These are phyloP conservation scores for Echinops telfairi DNA, from an alignment of 2,113 vertebrate genomes.

Conservation along the genomic window DNA sequence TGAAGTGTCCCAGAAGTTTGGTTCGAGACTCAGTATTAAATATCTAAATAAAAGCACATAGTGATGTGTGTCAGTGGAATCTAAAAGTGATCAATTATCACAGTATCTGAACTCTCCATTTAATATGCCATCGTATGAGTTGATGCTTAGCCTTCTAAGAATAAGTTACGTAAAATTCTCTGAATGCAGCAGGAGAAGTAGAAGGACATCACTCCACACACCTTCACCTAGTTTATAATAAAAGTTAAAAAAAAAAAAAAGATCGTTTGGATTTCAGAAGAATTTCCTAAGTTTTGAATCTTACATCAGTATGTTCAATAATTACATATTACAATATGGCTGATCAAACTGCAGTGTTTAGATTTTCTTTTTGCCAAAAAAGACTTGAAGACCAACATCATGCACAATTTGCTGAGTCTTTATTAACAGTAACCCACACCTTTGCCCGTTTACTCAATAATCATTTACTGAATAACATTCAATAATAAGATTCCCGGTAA, in stretches of 20 bases:
- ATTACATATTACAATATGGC: not conserved
- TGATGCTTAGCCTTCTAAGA: slow-evolving; percentile 20
- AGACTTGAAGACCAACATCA: not conserved
- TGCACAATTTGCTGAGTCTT: slow-evolving; percentile 7
- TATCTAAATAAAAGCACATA: slow-evolving; percentile 37
- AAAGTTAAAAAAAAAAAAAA: too few species aligned
- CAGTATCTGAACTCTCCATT: not conserved
- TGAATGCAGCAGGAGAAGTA: slow-evolving; percentile 11
- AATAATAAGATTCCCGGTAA: too few species aligned
- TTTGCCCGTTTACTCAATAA: not conserved
- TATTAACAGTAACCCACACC: not conserved
- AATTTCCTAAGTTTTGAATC: slow-evolving; percentile 39
- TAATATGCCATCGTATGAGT: not conserved
- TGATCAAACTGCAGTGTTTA: not conserved
- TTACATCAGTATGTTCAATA: slow-evolving; percentile 11
- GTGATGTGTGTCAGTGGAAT: not conserved
- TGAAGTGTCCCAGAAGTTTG: slow-evolving; percentile 22
- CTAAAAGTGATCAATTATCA: slow-evolving; percentile 16
- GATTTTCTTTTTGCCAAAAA: not conserved
- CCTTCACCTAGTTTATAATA: too few species aligned
- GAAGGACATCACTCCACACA: too few species aligned
- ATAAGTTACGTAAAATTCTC: not conserved
- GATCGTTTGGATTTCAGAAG: slow-evolving; percentile 28
- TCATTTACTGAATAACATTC: too few species aligned
- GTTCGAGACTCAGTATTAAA: not conserved